phyloP scores from a whole-genome alignment of 1,140 invertebrate species.

The Papilio dardanus region DNA sequence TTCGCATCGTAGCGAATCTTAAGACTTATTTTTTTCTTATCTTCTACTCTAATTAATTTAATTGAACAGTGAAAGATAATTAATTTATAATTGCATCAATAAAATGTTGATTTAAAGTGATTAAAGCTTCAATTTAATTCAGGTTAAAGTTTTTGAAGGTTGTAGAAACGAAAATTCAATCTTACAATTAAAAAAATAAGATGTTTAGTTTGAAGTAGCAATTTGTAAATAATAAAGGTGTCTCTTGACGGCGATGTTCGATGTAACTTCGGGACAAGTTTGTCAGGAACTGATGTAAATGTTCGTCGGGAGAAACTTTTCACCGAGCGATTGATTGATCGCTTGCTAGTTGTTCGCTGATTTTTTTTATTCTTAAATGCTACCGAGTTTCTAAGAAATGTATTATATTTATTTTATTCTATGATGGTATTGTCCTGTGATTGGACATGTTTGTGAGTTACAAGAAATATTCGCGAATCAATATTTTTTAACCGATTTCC shows the following conservation, averaged over 20 bases:
- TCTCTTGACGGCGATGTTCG: background rate
- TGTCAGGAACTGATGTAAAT: conserved; percentile 21
- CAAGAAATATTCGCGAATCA: background rate
- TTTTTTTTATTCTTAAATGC: conserved; percentile 2
- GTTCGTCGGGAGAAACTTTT: conserved; percentile 17
- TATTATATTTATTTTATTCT: background rate
- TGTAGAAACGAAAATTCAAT: background rate
- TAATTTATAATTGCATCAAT: no score
- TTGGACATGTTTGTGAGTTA: background rate
- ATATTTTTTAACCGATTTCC: no score
- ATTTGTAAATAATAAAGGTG: conserved; percentile 17
- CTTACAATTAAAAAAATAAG: background rate
- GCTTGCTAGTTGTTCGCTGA: background rate
- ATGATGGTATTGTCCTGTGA: background rate
- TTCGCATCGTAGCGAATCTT: no score
- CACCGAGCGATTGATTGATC: conserved; percentile 18
- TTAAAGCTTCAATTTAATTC: no score
- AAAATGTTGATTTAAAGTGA: no score
- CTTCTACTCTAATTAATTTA: no score
- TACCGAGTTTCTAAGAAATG: background rate
- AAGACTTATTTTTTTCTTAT: no score
- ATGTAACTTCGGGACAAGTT: conserved; percentile 8
- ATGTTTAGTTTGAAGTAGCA: background rate
- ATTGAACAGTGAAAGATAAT: no score
- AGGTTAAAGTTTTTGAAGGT: background rate